phyloP scores from a whole-genome alignment of 2,888 invertebrate species.

The Drosophila tanythrix region DNA sequence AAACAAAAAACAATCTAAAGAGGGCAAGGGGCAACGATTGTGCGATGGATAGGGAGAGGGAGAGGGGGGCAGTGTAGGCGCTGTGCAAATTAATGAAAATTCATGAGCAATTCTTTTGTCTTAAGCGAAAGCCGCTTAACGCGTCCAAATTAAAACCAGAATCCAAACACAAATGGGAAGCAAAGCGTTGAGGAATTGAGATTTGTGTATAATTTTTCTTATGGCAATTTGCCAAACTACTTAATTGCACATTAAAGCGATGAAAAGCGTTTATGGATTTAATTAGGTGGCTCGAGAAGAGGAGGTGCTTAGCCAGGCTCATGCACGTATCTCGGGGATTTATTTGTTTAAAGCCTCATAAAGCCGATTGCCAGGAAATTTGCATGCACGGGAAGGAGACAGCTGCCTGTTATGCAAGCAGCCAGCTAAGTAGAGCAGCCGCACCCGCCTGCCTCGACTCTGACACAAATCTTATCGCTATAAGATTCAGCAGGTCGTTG shows the following conservation, averaged over 20 bases:
- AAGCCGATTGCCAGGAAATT: conserved; percentile 60
- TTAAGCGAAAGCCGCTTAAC: conserved; percentile 46
- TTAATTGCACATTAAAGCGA: conserved; percentile 64
- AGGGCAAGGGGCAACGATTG: neutral
- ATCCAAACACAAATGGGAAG: conserved; percentile 58
- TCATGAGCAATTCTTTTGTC: conserved; percentile 66
- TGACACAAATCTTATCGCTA: conserved; percentile 40
- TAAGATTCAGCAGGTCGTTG: conserved; percentile 26
- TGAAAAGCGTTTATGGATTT: conserved; percentile 50
- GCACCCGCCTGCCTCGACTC: conserved; percentile 1
- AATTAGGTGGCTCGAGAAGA: conserved; percentile 60
- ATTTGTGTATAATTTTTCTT: conserved; percentile 57
- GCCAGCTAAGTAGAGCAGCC: conserved; percentile 21
- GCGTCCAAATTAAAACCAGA: conserved; percentile 69
- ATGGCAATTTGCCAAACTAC: conserved; percentile 64
- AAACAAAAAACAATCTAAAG: conserved; percentile 19
- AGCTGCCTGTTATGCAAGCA: conserved; percentile 43
- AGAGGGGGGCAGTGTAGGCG: neutral
- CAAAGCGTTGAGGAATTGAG: conserved; percentile 43
- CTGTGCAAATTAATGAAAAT: conserved; percentile 72
- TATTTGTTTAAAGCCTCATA: conserved; percentile 40
- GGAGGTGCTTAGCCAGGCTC: neutral
- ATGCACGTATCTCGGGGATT: conserved; percentile 28
- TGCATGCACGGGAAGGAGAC: conserved; percentile 34
- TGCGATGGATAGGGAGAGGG: rapidly evolving